Evolutionary conservation across 2,888 invertebrate species (phyloP).

Genomic region (Sipha maydis): DNA sequence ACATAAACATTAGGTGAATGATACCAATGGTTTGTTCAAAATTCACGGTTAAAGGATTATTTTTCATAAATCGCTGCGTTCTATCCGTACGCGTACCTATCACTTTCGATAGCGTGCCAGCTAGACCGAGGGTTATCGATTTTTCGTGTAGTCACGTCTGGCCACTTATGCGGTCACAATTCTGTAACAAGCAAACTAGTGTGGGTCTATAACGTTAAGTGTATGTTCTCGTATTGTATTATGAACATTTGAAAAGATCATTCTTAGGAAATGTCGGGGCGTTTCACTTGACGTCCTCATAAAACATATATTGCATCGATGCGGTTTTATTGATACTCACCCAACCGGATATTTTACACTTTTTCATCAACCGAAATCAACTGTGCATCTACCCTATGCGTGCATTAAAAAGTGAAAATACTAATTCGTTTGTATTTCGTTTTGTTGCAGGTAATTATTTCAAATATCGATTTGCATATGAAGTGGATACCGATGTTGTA

Average conservation of each 20-base stretch:
- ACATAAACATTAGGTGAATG: background rate
- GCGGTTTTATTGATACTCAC: background rate
- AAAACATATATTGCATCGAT: background rate
- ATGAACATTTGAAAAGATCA: constrained; percentile 15
- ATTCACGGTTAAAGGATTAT: background rate
- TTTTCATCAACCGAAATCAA: background rate
- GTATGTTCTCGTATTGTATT: background rate
- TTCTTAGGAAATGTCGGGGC: background rate
- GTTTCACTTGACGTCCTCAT: background rate
- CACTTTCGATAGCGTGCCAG: background rate
- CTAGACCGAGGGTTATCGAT: constrained; percentile 10
- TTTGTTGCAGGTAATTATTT: constrained; percentile 2
- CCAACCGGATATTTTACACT: background rate
- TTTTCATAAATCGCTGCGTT: background rate
- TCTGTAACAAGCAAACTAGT: constrained; percentile 28
- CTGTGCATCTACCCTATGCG: background rate
- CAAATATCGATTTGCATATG: background rate
- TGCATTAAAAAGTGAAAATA: background rate
- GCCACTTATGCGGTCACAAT: constrained; percentile 31
- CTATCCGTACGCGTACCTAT: background rate
- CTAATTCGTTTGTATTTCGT: background rate
- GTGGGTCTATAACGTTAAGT: constrained; percentile 8
- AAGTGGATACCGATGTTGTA: no score
- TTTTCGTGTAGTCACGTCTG: constrained; percentile 22
- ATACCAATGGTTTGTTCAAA: background rate